Conservation (phyloP, 2,888 invertebrate species). For the Aricia artaxerxes region DNA sequence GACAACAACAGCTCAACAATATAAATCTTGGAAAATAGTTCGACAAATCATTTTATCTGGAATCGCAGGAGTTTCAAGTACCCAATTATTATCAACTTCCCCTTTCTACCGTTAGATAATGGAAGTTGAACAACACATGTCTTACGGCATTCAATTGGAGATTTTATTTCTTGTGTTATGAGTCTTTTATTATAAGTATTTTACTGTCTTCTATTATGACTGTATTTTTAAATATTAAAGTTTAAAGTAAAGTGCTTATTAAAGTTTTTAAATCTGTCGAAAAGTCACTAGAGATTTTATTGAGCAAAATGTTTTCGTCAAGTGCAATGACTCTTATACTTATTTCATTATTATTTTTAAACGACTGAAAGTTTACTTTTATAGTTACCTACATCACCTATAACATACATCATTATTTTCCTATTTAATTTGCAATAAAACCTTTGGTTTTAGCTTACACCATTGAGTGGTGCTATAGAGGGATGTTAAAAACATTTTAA, state of each 20-base stretch:
- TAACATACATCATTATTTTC: too few species aligned
- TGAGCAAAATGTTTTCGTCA: neutral
- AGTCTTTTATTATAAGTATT: too few species aligned
- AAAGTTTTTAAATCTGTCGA: neutral
- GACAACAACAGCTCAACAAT: neutral
- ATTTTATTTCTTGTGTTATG: neutral
- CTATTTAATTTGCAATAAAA: neutral
- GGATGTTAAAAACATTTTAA: constrained; percentile 19
- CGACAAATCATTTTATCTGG: constrained; percentile 32
- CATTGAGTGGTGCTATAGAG: neutral
- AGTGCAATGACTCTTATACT: too few species aligned
- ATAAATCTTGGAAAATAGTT: constrained; percentile 21
- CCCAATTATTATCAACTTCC: constrained; percentile 36
- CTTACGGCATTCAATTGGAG: neutral
- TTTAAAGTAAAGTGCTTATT: too few species aligned
- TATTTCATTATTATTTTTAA: too few species aligned
- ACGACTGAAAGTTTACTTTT: too few species aligned
- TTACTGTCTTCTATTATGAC: too few species aligned
- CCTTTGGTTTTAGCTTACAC: neutral
- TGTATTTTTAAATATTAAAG: too few species aligned
- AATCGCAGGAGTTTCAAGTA: constrained; percentile 34
- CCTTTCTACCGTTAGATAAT: constrained; percentile 30
- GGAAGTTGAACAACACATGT: constrained; percentile 17
- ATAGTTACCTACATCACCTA: too few species aligned
- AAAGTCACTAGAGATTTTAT: neutral